phyloP scores from a whole-genome alignment of 2,888 invertebrate species.

The Eugnorisma glareosa region DNA sequence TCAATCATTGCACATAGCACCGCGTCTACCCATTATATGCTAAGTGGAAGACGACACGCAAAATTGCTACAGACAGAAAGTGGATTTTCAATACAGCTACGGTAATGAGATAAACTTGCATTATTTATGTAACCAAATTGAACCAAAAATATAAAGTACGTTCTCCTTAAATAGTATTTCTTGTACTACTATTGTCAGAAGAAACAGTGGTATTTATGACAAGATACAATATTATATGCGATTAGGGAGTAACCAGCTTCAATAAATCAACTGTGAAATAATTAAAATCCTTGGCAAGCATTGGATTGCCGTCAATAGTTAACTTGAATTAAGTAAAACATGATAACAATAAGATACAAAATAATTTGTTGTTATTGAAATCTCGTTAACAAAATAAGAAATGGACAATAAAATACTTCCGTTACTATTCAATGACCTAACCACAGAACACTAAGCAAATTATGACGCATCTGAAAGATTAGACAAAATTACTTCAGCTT shows the following conservation, averaged over 20 bases:
- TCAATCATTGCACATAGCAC: constrained; percentile 77
- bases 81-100: constrained; percentile 57
- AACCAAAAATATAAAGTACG: background rate
- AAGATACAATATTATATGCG: background rate
- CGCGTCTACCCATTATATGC: constrained; percentile 80
- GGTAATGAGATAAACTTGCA: constrained; percentile 25
- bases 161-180: background rate
- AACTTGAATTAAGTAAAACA: background rate
- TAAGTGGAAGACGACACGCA: constrained; percentile 83
- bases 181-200: background rate
- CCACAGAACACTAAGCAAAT: constrained; percentile 19
- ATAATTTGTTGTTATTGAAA: background rate
- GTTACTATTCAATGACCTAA: constrained; percentile 4
- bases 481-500: constrained; percentile 66
- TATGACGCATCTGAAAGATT: constrained; percentile 49
- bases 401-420: background rate
- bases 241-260: background rate
- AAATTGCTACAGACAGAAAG: constrained; percentile 77
- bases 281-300: background rate
- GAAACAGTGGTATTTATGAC: background rate
- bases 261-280: background rate
- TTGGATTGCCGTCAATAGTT: background rate
- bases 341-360: background rate
- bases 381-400: background rate
- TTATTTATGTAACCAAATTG: constrained; percentile 23